Evolutionary conservation across 2,113 vertebrate genomes (phyloP).

Genomic region (Menidia beryllina): DNA sequence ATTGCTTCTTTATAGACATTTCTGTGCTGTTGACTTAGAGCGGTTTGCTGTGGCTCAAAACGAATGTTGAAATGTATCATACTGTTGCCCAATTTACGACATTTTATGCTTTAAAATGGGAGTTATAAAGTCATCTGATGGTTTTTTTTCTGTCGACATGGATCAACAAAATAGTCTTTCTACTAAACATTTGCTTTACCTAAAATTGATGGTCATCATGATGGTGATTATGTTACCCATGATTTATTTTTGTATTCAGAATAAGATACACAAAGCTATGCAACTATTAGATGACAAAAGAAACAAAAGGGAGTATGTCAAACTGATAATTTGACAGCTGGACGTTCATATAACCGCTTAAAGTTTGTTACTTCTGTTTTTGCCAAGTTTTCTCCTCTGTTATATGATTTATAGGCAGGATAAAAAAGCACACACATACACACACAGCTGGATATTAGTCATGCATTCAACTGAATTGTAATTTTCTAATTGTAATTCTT

Average conservation of each 20-base stretch:
- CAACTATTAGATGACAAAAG: neutral
- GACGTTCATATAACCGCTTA: neutral
- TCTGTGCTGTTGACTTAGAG: constrained; percentile 2
- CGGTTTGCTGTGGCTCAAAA: constrained; percentile 19
- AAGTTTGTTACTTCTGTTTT: too few species aligned
- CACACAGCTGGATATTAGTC: neutral
- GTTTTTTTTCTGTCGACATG: neutral
- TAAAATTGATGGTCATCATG: constrained; percentile 1
- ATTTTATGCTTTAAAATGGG: too few species aligned
- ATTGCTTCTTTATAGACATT: constrained; percentile 6
- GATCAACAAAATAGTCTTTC: neutral
- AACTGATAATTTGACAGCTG: neutral
- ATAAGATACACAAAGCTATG: neutral
- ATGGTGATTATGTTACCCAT: neutral
- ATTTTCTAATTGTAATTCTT: too few species aligned
- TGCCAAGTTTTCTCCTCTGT: too few species aligned
- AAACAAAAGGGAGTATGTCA: neutral
- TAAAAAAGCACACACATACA: too few species aligned
- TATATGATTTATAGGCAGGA: too few species aligned
- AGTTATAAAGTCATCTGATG: neutral
- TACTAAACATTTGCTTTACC: constrained; percentile 20
- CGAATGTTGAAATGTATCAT: neutral
- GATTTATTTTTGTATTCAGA: neutral
- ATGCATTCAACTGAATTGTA: neutral
- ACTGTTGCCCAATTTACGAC: neutral